Evolutionary conservation across 1,140 invertebrate species (phyloP).

Genomic region (Calephelis virginiensis): DNA sequence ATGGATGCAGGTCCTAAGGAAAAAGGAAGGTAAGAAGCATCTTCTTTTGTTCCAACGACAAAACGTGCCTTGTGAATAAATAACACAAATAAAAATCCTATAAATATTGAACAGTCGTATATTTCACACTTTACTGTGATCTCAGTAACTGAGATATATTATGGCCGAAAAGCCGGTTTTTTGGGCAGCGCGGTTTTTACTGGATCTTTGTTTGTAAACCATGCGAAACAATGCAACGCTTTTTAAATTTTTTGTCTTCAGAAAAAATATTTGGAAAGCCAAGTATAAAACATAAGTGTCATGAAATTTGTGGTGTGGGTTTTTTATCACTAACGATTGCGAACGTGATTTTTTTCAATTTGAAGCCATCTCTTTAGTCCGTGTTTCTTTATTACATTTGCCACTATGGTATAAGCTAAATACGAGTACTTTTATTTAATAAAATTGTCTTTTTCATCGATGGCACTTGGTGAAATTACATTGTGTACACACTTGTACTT

Average conservation of each 20-base stretch:
- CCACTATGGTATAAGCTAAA: too few species aligned
- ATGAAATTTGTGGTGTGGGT: conserved; percentile 2
- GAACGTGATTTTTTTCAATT: not conserved
- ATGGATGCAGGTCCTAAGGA: conserved; percentile 69
- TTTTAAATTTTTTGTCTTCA: conserved; percentile 40
- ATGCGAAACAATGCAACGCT: conserved; percentile 53
- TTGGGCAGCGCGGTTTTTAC: conserved; percentile 53
- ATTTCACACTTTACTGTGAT: conserved; percentile 67
- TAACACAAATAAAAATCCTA: conserved; percentile 70
- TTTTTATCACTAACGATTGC: not conserved
- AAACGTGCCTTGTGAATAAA: conserved; percentile 70
- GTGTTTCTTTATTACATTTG: too few species aligned
- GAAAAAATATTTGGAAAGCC: conserved; percentile 33
- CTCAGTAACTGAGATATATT: conserved; percentile 67
- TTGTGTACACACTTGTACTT: too few species aligned
- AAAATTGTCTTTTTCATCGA: too few species aligned
- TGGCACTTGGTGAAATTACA: too few species aligned
- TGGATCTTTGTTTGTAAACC: conserved; percentile 69
- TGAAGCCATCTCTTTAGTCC: not conserved
- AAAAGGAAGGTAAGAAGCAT: conserved; percentile 40
- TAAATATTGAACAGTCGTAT: conserved; percentile 71
- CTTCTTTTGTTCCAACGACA: conserved; percentile 59
- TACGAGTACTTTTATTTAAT: too few species aligned
- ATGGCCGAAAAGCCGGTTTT: conserved; percentile 56
- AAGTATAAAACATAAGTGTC: conserved; percentile 12